Evolutionary conservation across 2,888 invertebrate species (phyloP).

Genomic region (Elysia crispata): DNA sequence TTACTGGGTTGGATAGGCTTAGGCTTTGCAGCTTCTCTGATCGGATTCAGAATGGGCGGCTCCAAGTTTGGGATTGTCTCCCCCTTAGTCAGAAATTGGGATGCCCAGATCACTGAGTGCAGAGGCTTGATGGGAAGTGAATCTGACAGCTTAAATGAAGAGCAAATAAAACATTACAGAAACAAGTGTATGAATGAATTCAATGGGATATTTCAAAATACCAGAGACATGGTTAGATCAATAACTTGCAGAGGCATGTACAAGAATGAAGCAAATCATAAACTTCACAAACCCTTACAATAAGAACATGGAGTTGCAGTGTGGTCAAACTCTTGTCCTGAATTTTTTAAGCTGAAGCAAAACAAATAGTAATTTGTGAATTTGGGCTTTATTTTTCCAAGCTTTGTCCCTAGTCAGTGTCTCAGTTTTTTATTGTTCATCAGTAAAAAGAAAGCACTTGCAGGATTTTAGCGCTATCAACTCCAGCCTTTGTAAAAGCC

Average conservation of each 20-base stretch:
- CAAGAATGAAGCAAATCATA: background rate
- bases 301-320: background rate
- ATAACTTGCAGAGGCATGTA: background rate
- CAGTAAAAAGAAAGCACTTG: too few species aligned
- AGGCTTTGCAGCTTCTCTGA: conserved; percentile 39
- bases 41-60: conserved; percentile 42
- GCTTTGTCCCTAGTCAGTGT: too few species aligned
- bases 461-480: too few species aligned
- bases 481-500: too few species aligned
- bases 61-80: conserved; percentile 33
- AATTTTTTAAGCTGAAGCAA: too few species aligned
- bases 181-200: background rate
- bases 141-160: conserved; percentile 35
- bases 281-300: background rate
- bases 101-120: conserved; percentile 48
- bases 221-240: too few species aligned
- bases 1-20: conserved; percentile 45
- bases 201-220: too few species aligned
- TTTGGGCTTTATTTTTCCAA: too few species aligned
- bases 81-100: conserved; percentile 41
- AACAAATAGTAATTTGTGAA: too few species aligned
- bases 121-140: conserved; percentile 45
- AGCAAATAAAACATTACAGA: conserved; percentile 5
- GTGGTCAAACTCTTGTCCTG: too few species aligned
- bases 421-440: too few species aligned